These are phyloP conservation scores for Harlomillsia oculata DNA, from an alignment of 1,140 invertebrate genomes.

Conservation along the genomic window DNA sequence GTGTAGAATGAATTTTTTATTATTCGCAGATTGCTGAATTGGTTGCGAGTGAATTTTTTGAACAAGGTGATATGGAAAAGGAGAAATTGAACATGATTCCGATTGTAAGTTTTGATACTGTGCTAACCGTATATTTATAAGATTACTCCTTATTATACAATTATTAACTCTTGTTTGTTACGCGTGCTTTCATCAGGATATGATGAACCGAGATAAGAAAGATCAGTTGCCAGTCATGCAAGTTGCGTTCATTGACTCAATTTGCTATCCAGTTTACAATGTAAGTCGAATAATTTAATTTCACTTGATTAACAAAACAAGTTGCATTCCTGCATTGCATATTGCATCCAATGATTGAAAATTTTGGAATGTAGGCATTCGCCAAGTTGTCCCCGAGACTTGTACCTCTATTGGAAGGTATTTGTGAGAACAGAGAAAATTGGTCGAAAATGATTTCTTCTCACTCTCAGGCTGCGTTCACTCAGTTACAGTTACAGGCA, in stretches of 20 bases:
- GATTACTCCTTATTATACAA: conserved; percentile 1
- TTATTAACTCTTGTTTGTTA: neutral
- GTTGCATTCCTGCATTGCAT: conserved; percentile 3
- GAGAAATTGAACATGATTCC: conserved; percentile 74
- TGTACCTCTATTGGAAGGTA: conserved; percentile 69
- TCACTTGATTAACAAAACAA: neutral
- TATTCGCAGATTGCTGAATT: conserved; percentile 64
- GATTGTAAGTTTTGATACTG: conserved; percentile 54
- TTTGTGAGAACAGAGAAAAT: conserved; percentile 66
- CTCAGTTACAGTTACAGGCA: too few relatives aligned
- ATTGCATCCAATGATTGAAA: neutral
- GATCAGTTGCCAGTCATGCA: conserved; percentile 91
- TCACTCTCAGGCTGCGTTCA: too few relatives aligned
- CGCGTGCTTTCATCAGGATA: conserved; percentile 54
- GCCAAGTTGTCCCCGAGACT: conserved; percentile 64
- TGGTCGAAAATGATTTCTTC: conserved; percentile 63
- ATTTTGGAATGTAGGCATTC: conserved; percentile 61
- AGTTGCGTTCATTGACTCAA: conserved; percentile 90
- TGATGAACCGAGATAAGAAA: conserved; percentile 94
- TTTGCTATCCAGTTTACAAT: conserved; percentile 90
- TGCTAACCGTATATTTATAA: neutral
- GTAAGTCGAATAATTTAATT: conserved; percentile 44
- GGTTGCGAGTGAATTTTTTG: conserved; percentile 90
- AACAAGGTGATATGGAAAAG: conserved; percentile 86
- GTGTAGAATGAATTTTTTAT: neutral